phyloP scores from a whole-genome alignment of 2,888 invertebrate genomes.

The Megastigmus dorsalis region DNA sequence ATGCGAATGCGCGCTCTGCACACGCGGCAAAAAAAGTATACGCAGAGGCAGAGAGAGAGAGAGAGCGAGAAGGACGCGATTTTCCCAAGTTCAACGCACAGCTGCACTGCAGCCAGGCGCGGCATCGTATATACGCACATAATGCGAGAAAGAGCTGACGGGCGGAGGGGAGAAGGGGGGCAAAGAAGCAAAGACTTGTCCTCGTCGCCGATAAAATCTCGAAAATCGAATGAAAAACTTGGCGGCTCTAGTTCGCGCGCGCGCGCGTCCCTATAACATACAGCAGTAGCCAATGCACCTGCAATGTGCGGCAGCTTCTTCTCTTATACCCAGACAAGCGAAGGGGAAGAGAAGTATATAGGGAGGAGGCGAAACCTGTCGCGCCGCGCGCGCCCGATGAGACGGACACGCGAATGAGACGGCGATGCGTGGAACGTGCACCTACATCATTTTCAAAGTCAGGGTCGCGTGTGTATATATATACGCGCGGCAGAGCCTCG shows the following conservation, averaged over 20 bases:
- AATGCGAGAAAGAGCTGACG: too few species aligned
- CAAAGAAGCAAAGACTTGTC: neutral
- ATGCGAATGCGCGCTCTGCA: too few species aligned
- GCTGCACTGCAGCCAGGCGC: neutral
- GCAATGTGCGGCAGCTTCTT: too few species aligned
- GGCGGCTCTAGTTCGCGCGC: too few species aligned
- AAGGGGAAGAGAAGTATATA: too few species aligned
- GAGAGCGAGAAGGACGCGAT: neutral
- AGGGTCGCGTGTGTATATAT: too few species aligned
- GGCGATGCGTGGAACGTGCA: conserved; percentile 34
- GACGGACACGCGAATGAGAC: too few species aligned
- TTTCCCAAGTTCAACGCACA: neutral
- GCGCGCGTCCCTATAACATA: too few species aligned
- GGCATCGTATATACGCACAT: neutral
- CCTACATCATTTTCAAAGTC: conserved; percentile 60
- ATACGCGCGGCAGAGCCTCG: neutral
- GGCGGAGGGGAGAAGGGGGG: too few species aligned
- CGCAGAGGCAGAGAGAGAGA: neutral
- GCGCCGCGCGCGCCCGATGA: neutral
- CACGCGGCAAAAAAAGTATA: too few species aligned
- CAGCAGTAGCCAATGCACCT: neutral
- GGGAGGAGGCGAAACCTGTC: conserved; percentile 2
- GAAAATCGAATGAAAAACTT: conserved; percentile 39
- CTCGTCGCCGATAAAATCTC: conserved; percentile 31
- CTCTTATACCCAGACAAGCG: too few species aligned